Conservation (phyloP, 2,888 invertebrate genomes). For the Cheilosia urbana region DNA sequence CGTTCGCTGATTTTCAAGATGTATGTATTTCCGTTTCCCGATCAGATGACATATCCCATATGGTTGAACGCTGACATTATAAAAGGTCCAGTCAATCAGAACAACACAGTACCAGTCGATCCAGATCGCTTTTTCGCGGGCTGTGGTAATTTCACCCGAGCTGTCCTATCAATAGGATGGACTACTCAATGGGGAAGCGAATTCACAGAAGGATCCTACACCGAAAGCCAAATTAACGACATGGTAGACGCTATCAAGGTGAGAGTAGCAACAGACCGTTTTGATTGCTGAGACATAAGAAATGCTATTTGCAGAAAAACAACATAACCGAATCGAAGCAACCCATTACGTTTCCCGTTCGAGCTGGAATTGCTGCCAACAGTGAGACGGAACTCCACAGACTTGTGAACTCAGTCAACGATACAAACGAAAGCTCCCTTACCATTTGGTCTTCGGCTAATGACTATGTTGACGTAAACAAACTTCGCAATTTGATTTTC, state of each 20-base stretch:
- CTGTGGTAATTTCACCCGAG: conserved; percentile 86
- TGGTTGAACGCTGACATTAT: conserved; percentile 95
- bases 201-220: conserved; percentile 86
- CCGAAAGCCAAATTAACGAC: conserved; percentile 86
- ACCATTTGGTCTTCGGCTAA: conserved; percentile 91
- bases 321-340: conserved; percentile 84
- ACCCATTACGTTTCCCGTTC: conserved; percentile 91
- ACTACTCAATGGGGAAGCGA: conserved; percentile 88
- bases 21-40: not conserved
- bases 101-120: conserved; percentile 86
- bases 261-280: not conserved
- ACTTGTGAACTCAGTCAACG: conserved; percentile 85
- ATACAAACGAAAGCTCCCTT: conserved; percentile 85
- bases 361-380: conserved; percentile 88
- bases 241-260: conserved; percentile 88
- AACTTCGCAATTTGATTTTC: conserved; percentile 88
- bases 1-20: not conserved
- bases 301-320: conserved; percentile 75
- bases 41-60: conserved; percentile 88
- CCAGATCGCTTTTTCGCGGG: conserved; percentile 86
- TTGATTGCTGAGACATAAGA: not conserved
- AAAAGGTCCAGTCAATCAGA: conserved; percentile 88
- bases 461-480: conserved; percentile 88
- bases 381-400: conserved; percentile 86
- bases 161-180: conserved; percentile 93